A percentile compares a stretch with the other conserved stretches of the same genome.
Evolutionary conservation across 2,888 invertebrate genomes (phyloP).

Genomic region (Ormyrus nitidulus): DNA sequence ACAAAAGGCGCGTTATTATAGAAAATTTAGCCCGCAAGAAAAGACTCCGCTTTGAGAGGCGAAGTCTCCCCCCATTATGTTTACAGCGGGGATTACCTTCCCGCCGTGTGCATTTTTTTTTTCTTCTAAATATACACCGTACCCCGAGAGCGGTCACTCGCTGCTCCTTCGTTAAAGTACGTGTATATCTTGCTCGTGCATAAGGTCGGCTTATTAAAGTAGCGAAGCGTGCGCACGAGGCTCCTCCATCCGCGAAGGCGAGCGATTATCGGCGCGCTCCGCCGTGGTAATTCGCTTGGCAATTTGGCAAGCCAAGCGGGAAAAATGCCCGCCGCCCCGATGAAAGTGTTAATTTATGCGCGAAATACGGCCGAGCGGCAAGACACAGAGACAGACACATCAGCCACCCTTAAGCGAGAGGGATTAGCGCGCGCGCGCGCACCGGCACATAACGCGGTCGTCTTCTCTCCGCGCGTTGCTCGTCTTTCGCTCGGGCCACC

Average conservation of each 20-base stretch:
- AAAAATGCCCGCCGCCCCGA: slow-evolving; percentile 61
- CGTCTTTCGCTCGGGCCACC: too few relatives aligned
- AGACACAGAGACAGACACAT: not conserved
- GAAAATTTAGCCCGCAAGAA: slow-evolving; percentile 19
- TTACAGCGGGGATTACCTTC: slow-evolving; percentile 8
- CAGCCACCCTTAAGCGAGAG: not conserved
- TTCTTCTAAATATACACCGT: slow-evolving; percentile 15
- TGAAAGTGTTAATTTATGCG: slow-evolving; percentile 66
- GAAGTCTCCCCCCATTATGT: not conserved
- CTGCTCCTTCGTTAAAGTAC: not conserved
- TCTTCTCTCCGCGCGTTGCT: not conserved
- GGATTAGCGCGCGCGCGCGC: slow-evolving; percentile 32
- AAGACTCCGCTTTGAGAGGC: slow-evolving; percentile 27
- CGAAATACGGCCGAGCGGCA: slow-evolving; percentile 65
- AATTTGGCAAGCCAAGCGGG: slow-evolving; percentile 70
- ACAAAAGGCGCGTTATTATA: not conserved
- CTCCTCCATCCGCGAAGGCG: slow-evolving; percentile 27
- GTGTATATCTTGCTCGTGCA: not conserved
- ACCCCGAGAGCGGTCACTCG: not conserved
- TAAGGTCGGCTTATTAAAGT: slow-evolving; percentile 38
- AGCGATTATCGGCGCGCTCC: slow-evolving; percentile 52
- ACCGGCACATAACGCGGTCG: slow-evolving; percentile 54
- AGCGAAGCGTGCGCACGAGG: slow-evolving; percentile 34
- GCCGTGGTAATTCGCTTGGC: slow-evolving; percentile 71
- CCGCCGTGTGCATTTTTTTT: slow-evolving; percentile 8